phyloP scores from a whole-genome alignment of 2,888 invertebrate species.

The Steinernema carpocapsae region DNA sequence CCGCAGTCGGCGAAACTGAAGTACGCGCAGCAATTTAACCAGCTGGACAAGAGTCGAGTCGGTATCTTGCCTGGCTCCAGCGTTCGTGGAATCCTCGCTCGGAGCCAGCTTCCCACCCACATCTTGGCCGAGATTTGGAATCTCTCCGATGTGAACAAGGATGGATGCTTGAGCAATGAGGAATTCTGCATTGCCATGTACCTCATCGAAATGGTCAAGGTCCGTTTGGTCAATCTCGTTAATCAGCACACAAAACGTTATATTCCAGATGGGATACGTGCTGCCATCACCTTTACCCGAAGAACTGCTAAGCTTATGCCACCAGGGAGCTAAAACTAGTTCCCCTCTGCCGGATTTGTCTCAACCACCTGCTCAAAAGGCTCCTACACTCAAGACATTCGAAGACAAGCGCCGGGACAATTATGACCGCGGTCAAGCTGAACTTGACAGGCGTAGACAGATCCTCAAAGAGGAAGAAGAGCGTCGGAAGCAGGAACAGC shows the following conservation, averaged over 20 bases:
- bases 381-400: constrained; percentile 71
- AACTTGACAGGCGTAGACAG: constrained; percentile 86
- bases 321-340: constrained; percentile 61
- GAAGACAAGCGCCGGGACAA: constrained; percentile 96
- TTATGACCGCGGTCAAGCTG: constrained; percentile 95
- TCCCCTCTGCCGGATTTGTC: constrained; percentile 44
- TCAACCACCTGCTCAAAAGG: constrained; percentile 62
- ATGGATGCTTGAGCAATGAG: constrained; percentile 91
- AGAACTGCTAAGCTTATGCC: constrained; percentile 69
- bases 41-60: constrained; percentile 56
- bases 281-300: constrained; percentile 86
- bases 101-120: constrained; percentile 86
- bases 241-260: constrained; percentile 68
- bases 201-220: constrained; percentile 78
- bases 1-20: constrained; percentile 63
- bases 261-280: constrained; percentile 85
- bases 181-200: constrained; percentile 98
- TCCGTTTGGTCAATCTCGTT: constrained; percentile 36
- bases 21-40: constrained; percentile 67
- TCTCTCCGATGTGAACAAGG: constrained; percentile 82
- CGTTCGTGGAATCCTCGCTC: constrained; percentile 76
- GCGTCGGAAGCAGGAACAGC: constrained; percentile 78
- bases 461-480: constrained; percentile 87
- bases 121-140: constrained; percentile 95
- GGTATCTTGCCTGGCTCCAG: constrained; percentile 59